Conservation (phyloP, 2,113 vertebrate genomes). For the Taurulus bubalis region DNA sequence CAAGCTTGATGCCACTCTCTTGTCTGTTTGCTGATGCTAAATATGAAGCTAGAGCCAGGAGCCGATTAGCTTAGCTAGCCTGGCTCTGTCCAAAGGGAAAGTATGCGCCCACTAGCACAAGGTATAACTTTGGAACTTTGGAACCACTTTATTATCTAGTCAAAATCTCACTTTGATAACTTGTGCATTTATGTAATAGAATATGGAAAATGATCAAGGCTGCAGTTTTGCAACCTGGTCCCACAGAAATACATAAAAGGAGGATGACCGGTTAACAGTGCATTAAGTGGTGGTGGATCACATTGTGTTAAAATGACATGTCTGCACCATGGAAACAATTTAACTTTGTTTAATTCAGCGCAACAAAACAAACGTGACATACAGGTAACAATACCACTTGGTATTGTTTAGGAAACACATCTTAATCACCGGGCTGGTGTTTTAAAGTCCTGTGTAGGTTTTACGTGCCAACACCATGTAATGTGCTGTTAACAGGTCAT, state of each 20-base stretch:
- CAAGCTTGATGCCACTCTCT: too few species aligned
- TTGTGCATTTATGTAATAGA: background rate
- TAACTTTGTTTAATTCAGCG: background rate
- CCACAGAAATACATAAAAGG: too few species aligned
- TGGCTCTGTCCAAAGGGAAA: too few species aligned
- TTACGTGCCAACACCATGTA: background rate
- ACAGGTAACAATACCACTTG: background rate
- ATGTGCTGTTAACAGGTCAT: background rate
- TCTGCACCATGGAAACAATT: background rate
- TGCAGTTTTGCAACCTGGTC: background rate
- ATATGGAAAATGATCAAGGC: background rate
- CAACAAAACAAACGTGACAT: background rate
- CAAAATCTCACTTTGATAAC: background rate
- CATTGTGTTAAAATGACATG: too few species aligned
- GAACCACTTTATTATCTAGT: background rate
- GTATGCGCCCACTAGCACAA: background rate
- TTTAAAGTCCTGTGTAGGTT: background rate
- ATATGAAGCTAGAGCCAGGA: too few species aligned
- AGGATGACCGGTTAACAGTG: too few species aligned
- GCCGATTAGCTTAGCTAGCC: too few species aligned
- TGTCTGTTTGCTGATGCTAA: too few species aligned
- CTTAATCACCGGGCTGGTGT: too few species aligned
- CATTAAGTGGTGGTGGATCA: too few species aligned
- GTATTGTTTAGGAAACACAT: background rate
- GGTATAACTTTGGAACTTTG: background rate